Evolutionary conservation across 2,797 vertebrate genomes (phyloP).

Genomic region (Petrocephalus schoutedeni): DNA sequence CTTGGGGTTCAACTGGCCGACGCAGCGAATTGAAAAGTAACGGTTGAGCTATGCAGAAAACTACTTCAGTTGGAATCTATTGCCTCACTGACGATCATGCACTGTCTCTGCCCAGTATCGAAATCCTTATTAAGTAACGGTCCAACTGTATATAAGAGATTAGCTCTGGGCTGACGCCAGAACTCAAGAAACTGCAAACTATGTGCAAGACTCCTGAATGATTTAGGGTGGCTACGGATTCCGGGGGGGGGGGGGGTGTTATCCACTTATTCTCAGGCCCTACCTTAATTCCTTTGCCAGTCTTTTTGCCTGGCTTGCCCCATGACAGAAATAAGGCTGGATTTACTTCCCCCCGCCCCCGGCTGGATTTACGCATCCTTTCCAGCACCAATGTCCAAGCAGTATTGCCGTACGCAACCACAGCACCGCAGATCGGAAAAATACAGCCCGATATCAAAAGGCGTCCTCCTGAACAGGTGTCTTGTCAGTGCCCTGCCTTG

Average conservation of each 20-base stretch:
- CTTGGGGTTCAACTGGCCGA: background rate
- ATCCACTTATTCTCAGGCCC: background rate
- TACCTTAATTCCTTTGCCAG: background rate
- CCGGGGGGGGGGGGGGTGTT: background rate
- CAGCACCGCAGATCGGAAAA: background rate
- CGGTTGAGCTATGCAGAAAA: background rate
- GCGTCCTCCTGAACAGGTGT: background rate
- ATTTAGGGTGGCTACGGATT: background rate
- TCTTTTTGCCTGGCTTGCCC: background rate
- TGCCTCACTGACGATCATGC: background rate
- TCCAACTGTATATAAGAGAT: conserved; percentile 1
- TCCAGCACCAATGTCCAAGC: background rate
- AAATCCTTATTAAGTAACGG: conserved; percentile 4
- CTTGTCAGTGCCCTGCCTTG: too few relatives aligned
- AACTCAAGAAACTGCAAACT: background rate
- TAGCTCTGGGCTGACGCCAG: background rate
- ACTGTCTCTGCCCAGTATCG: background rate
- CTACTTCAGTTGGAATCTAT: background rate
- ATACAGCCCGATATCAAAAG: background rate
- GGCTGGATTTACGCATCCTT: background rate
- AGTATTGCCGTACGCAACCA: background rate
- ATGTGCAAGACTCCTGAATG: background rate
- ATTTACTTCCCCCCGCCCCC: background rate
- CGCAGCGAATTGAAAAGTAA: background rate
- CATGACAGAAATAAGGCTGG: background rate